Evolutionary conservation across 2,113 vertebrate species (phyloP).

Genomic region (Mesitornis unicolor): DNA sequence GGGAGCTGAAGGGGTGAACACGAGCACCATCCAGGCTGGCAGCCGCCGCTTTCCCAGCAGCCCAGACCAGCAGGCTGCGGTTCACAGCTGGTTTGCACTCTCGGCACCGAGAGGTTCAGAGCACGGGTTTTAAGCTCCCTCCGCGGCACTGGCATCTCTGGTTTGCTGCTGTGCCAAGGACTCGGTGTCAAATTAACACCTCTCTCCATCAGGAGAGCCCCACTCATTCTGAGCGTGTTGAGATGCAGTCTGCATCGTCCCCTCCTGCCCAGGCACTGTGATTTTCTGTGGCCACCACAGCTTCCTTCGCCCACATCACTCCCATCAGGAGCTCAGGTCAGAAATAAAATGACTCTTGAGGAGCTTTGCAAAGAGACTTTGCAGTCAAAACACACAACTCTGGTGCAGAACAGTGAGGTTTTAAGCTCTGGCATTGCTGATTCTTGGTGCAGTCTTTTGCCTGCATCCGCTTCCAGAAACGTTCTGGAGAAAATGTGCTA

Average conservation of each 20-base stretch:
- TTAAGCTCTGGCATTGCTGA: background rate
- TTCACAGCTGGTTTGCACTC: background rate
- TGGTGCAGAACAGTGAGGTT: constrained; percentile 25
- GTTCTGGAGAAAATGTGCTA: background rate
- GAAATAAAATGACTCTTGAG: background rate
- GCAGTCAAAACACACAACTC: constrained; percentile 52
- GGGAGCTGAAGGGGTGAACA: background rate
- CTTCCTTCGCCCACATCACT: background rate
- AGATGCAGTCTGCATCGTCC: background rate
- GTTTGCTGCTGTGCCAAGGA: background rate
- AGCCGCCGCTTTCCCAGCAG: background rate
- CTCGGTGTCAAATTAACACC: background rate
- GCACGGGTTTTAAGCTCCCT: background rate
- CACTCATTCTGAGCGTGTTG: background rate
- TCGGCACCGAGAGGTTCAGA: background rate
- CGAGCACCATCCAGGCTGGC: background rate
- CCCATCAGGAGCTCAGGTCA: background rate
- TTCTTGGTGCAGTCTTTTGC: background rate
- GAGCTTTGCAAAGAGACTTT: constrained; percentile 49
- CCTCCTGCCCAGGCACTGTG: background rate
- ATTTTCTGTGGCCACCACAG: background rate
- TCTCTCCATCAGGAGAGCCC: background rate
- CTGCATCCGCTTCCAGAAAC: background rate
- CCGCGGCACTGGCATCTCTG: background rate
- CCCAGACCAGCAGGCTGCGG: background rate